These are phyloP conservation scores for Hemibagrus wyckioides DNA, from an alignment of 2,113 vertebrate genomes.

Conservation along the genomic window DNA sequence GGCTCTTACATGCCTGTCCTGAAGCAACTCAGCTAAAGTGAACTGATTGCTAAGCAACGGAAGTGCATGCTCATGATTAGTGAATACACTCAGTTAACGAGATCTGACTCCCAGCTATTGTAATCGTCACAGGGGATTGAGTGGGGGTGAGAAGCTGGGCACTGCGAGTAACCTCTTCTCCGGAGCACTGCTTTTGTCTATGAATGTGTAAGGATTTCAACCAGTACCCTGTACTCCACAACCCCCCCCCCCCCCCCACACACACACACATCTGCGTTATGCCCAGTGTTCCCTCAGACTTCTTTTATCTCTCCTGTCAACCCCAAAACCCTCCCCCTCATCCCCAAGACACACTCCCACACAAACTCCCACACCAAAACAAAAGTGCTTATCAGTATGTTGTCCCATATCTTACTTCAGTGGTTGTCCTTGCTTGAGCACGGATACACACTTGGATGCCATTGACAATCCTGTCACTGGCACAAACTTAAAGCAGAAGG, in stretches of 20 bases:
- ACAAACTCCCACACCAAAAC: slow-evolving; percentile 36
- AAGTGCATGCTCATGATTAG: slow-evolving; percentile 12
- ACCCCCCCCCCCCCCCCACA: too few relatives aligned
- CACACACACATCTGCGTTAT: slow-evolving; percentile 33
- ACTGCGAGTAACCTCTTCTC: slow-evolving; percentile 3
- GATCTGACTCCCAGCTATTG: slow-evolving; percentile 10
- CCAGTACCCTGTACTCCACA: slow-evolving; percentile 22
- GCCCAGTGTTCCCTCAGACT: slow-evolving; percentile 6
- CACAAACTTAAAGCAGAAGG: slow-evolving; percentile 40
- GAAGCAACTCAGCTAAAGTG: slow-evolving; percentile 1
- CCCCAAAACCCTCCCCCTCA: background rate
- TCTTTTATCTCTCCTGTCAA: slow-evolving; percentile 24
- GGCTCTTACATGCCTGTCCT: background rate
- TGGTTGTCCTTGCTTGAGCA: slow-evolving; percentile 31
- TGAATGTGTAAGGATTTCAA: slow-evolving; percentile 20
- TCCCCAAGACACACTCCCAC: slow-evolving; percentile 17
- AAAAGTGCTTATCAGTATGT: slow-evolving; percentile 42
- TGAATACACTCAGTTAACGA: slow-evolving; percentile 31
- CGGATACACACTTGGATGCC: slow-evolving; percentile 35
- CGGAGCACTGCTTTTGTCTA: slow-evolving; percentile 44
- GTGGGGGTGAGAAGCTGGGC: slow-evolving; percentile 12
- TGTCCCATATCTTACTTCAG: slow-evolving; percentile 39
- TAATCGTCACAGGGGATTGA: slow-evolving; percentile 25
- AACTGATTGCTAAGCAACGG: background rate
- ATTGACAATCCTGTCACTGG: slow-evolving; percentile 40